Percentiles rank a stretch among this genome's conserved stretches.
phyloP scores from a whole-genome alignment of 1,140 invertebrate species.

The Homarus americanus region DNA sequence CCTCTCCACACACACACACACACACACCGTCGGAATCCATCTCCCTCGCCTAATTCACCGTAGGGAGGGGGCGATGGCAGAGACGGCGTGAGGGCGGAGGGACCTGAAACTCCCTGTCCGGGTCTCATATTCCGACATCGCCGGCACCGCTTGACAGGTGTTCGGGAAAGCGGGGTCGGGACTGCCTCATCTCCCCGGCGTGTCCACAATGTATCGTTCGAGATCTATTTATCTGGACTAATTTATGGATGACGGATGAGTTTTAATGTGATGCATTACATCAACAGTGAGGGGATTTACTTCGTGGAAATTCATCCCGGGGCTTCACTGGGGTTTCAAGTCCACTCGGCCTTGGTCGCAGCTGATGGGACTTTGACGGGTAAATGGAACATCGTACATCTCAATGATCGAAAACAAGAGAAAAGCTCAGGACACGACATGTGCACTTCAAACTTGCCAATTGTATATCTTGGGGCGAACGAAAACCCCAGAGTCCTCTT shows the following conservation, averaged over 20 bases:
- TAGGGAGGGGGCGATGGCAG: not conserved
- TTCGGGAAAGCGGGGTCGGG: slow-evolving; percentile 46
- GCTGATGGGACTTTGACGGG: too few species aligned
- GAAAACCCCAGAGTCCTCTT: slow-evolving; percentile 6
- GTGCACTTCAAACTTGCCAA: slow-evolving; percentile 53
- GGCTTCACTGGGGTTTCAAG: too few species aligned
- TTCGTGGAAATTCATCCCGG: too few species aligned
- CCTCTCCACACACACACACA: slow-evolving; percentile 9
- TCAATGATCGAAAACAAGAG: slow-evolving; percentile 40
- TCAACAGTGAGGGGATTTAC: slow-evolving; percentile 13
- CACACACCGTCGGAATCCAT: not conserved
- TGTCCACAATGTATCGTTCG: slow-evolving; percentile 46
- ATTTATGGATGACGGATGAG: slow-evolving; percentile 51
- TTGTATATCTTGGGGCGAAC: slow-evolving; percentile 33
- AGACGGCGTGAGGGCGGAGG: not conserved
- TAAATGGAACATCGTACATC: slow-evolving; percentile 16
- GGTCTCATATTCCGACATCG: not conserved
- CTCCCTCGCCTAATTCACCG: not conserved
- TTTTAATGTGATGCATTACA: slow-evolving; percentile 22
- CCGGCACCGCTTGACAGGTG: slow-evolving; percentile 11
- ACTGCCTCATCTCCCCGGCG: slow-evolving; percentile 10
- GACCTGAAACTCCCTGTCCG: not conserved
- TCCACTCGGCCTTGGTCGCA: too few species aligned
- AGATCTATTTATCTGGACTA: slow-evolving; percentile 54
- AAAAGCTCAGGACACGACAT: slow-evolving; percentile 1